Evolutionary conservation across 2,888 invertebrate genomes (phyloP), one percentile per base, ranked within the genome.

Genomic region (Cephonodes hylas): DNA sequence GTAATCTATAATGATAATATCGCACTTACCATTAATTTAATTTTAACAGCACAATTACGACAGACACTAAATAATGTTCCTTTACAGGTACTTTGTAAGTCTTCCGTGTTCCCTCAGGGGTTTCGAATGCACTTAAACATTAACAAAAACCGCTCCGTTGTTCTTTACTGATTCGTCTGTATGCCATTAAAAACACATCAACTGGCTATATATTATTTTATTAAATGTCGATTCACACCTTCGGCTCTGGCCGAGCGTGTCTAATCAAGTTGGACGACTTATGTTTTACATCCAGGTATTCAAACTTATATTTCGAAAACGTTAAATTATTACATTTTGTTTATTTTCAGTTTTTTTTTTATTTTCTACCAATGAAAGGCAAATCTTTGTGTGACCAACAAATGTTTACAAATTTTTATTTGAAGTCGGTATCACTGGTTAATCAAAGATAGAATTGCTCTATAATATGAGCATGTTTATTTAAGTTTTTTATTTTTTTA

Each of bases 211-310:
- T 86, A 89, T 86, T 86, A 86, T 88, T 90, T 85, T 86, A 89
- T 88, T 89, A 88, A 89, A 91, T 87, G 88, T 85, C 86, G 83
- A 89, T 89, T 89, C 87, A 86, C 89, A 91, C 89, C 88, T 89
- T 82, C 84, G 83, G 75, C 80, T 80, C 79, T 70, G 75, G 68
- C 68, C 67, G 73, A 79, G 79, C 81, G 81, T 82, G 78, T 77
- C 85, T 82, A 84, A 86, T 83, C 76, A 79, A 72, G 64, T 71
- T 70, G 65, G 72, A 70, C 76, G 79, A 81, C 79, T 75, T 68
- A 71, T 75, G 68, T 71, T 78, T 75, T 77, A 79, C 71, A 63
- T 61, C 61, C 64, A 58, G 53, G 59, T 61, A 63, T 68, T 70
- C 65, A 66, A 20, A 38, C 10, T 15, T 1, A 10, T 34, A 10